Base-by-base conservation (phyloP, 2,113 vertebrate species). In the Crotalus helleri region DNA sequence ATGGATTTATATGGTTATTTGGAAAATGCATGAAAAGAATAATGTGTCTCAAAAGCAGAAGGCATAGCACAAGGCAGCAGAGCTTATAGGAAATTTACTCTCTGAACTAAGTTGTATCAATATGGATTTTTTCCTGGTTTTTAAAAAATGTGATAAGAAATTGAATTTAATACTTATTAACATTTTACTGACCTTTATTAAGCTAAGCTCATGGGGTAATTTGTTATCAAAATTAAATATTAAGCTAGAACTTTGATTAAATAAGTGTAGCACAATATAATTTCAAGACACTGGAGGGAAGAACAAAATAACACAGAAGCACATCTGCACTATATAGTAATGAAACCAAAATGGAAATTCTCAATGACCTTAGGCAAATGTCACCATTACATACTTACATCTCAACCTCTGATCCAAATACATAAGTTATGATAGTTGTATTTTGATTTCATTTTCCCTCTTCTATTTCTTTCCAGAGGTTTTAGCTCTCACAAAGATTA, bases 1-100 rank as follows among this genome's bases (percentile, higher is more conserved):
- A 90, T 93, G 3, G 13, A 95, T 95, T 92, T 93, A 93, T 58
- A 69, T 9, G 85, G 89, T 74, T 64, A 94, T 94, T 94, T 89
- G 61, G 54, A 89, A 49, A 93, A 86, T 0, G 94, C 64, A 89
- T 90, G 58, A 91, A 93, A 55, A 92, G 5, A 11, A 7, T 0
- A 88, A 88, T 26, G 87, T n/a, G 4, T 21, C 88, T 58, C 54
- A 23, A 92, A 89, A 1, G 13, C 91, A 89, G 94, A 92, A 93
- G 29, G 26, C 54, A 51, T 39, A 29, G 7, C 29, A 26, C 4
- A 51, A 33, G 57, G 12, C 39, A 85, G 29, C 39, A 39, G 53
- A 89, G 9, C 10, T 81, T 58, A 9, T 57, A 26, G 4, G 33
- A 81, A 9, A 61, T 87, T 55, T 55, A 87, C 24, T 26, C 39